Conservation (phyloP, 2,888 invertebrate species). For the Parelbella ahira region DNA sequence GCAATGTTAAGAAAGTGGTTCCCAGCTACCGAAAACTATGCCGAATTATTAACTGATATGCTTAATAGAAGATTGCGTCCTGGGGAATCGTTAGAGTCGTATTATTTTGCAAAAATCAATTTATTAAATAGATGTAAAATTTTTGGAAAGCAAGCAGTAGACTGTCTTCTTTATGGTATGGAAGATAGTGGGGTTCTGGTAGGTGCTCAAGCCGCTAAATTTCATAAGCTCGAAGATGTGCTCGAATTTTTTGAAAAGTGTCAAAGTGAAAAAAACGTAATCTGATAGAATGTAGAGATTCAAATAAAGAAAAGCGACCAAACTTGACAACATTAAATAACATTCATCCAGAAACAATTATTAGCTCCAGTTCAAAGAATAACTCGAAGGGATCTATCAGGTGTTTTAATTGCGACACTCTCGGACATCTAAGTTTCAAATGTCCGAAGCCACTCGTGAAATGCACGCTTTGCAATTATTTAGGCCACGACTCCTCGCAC, state of each 20-base stretch:
- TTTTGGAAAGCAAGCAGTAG: slow-evolving; percentile 15
- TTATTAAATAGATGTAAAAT: slow-evolving; percentile 24
- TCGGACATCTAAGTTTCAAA: background rate
- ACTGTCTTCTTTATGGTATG: slow-evolving; percentile 25
- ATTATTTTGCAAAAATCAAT: slow-evolving; percentile 30
- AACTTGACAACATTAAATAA: background rate
- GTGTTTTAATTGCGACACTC: background rate
- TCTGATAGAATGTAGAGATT: background rate
- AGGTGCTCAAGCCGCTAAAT: slow-evolving; percentile 9
- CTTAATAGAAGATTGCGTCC: slow-evolving; percentile 15
- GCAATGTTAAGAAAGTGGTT: background rate
- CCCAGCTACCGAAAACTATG: slow-evolving; percentile 1
- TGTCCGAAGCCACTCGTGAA: background rate
- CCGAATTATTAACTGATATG: slow-evolving; percentile 28
- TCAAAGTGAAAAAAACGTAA: background rate
- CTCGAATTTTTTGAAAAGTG: slow-evolving; percentile 1
- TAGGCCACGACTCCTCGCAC: background rate
- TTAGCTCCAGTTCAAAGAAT: too few relatives aligned
- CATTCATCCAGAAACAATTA: too few relatives aligned
- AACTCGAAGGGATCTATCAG: background rate
- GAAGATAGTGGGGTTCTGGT: slow-evolving; percentile 26
- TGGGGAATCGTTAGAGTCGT: slow-evolving; percentile 27
- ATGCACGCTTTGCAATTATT: background rate
- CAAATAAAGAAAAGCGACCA: background rate
- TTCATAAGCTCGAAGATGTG: background rate